Percentiles rank a stretch among this genome's conserved stretches.
Evolutionary conservation across 2,888 invertebrate species (phyloP).

Genomic region (Chaitophorus viminalis): DNA sequence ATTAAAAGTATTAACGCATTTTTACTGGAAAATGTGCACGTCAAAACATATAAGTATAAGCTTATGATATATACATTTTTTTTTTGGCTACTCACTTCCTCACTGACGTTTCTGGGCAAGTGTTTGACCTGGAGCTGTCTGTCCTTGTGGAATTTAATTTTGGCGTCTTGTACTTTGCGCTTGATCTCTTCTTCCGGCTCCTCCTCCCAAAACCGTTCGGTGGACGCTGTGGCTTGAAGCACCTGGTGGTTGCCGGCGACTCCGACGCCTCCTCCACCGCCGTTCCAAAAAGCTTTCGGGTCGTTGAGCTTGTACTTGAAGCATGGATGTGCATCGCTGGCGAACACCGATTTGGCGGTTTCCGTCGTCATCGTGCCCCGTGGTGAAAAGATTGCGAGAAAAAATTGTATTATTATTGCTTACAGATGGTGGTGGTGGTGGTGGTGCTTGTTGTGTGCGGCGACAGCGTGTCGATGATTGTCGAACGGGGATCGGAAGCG

Average conservation of each 20-base stretch:
- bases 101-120: conserved; percentile 68
- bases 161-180: conserved; percentile 67
- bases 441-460: no score
- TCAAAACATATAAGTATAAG: no score
- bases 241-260: conserved; percentile 14
- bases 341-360: conserved; percentile 52
- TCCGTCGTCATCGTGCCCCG: conserved; percentile 44
- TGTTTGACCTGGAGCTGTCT: conserved; percentile 68
- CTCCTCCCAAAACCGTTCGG: conserved; percentile 67
- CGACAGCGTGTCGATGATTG: no score
- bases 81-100: conserved; percentile 66
- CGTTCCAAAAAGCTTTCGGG: conserved; percentile 65
- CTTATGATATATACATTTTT: no score
- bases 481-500: background rate
- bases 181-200: conserved; percentile 67
- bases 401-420: no score
- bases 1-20: no score
- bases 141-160: conserved; percentile 67
- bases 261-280: conserved; percentile 5
- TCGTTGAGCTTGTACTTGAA: conserved; percentile 59
- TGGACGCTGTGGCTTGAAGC: conserved; percentile 67
- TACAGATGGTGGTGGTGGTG: no score
- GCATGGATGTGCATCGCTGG: conserved; percentile 45
- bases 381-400: no score
- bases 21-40: no score